Base-by-base conservation (phyloP, 2,797 vertebrate species). In the Rhincodon typus region DNA sequence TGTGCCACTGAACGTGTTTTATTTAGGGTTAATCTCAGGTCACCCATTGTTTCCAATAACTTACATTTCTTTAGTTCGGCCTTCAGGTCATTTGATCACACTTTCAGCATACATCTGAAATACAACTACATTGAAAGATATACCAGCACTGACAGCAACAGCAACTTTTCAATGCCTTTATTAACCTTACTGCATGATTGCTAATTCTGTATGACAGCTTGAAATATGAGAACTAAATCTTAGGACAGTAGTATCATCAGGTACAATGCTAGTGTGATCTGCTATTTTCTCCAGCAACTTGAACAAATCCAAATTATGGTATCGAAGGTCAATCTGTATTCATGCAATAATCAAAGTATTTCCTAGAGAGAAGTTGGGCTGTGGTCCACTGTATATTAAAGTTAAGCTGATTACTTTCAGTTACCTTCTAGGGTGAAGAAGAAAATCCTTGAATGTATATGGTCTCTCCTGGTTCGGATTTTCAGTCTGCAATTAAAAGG, bases 391-490 rank as follows among this genome's bases (percentile, higher is more conserved):
- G n/a, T 27, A 25, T n/a, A 84, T 84, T 38, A 23, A n/a, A 50
- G 69, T 77, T 95, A 27, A 95, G 34, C 25, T 53, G 42, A n/a
- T 77, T 23, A 53, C 4, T 34, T 95, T 57, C 13, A 98, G 98
- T 96, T 96, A 99, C 99, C 99, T 99, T 98, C 99, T 98, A 82
- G 99, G 99, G 96, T 99, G 99, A 98, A 99, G 98, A 97, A 99
- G 97, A 97, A 99, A 99, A 97, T 99, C 99, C 97, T 99, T 99
- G 97, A 99, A 99, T 21, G 99, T 99, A 97, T 99, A 99, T 96
- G 99, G 99, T 97, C 99, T 98, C 97, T 99, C 98, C 97, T 98
- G 97, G 96, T 98, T 98, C 96, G 98, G 98, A 97, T 99, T 98
- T 98, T 99, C 99, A 97, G 98, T 99, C 99, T 99, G 98, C 96